These are phyloP conservation scores for Clostera curtula DNA, from an alignment of 2,888 invertebrate genomes.

Conservation along the genomic window DNA sequence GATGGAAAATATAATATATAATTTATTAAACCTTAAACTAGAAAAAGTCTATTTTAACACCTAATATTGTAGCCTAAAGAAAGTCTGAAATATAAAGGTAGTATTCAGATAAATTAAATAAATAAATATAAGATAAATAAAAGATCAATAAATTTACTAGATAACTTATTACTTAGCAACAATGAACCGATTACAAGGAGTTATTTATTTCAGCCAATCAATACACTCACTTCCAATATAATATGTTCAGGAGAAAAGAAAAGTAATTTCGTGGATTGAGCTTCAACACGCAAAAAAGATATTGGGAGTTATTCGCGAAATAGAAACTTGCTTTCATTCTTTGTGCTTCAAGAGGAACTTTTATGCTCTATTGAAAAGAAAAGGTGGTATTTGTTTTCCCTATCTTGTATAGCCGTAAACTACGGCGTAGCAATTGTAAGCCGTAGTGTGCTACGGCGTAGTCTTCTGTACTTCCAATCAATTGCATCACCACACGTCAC, in stretches of 20 bases:
- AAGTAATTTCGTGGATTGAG: constrained; percentile 52
- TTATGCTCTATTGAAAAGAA: no score
- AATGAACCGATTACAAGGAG: constrained; percentile 26
- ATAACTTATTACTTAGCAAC: constrained; percentile 6
- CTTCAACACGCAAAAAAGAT: constrained; percentile 53
- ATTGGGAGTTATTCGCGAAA: constrained; percentile 49
- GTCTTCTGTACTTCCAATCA: no score
- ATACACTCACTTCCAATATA: constrained; percentile 46
- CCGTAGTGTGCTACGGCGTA: no score
- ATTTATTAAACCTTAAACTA: no score
- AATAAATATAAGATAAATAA: background rate
- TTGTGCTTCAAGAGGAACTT: constrained; percentile 32
- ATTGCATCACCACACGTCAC: no score
- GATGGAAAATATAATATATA: no score
- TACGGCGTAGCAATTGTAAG: no score
- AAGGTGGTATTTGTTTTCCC: constrained; percentile 21
- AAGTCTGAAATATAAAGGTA: no score
- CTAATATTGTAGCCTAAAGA: no score
- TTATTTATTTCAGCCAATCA: constrained; percentile 43
- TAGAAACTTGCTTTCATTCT: constrained; percentile 40
- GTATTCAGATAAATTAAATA: no score
- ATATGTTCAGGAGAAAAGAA: constrained; percentile 40
- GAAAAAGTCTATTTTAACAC: no score
- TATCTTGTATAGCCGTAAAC: no score
- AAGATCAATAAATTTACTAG: constrained; percentile 9